These are phyloP conservation scores for Actinostola sp. DNA, from an alignment of 92 coral and sea anemone genomes.

Conservation along the genomic window DNA sequence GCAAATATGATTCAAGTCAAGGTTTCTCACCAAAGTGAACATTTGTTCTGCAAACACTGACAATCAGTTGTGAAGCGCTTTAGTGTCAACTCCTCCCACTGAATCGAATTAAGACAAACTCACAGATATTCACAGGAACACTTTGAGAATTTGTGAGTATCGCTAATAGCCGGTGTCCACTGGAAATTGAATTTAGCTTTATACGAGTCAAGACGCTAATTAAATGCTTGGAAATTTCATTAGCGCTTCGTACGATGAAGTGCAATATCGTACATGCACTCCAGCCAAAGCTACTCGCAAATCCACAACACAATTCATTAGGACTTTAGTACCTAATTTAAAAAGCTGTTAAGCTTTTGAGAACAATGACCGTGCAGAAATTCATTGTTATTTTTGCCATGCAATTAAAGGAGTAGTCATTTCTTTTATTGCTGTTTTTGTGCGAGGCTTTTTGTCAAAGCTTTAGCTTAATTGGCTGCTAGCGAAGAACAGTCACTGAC, in stretches of 20 bases:
- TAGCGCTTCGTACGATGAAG: background rate
- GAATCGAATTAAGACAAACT: background rate
- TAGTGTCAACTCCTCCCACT: background rate
- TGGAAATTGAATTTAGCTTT: too few relatives aligned
- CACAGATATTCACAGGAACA: too few relatives aligned
- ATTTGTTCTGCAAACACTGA: constrained; percentile 4
- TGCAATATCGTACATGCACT: background rate
- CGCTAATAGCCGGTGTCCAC: too few relatives aligned
- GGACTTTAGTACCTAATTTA: too few relatives aligned
- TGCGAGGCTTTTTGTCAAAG: background rate
- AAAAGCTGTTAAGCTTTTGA: background rate
- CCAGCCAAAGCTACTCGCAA: background rate
- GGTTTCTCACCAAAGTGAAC: background rate
- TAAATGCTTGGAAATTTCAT: background rate
- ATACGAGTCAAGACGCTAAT: too few relatives aligned
- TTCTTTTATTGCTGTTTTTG: background rate
- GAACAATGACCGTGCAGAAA: background rate
- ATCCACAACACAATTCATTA: too few relatives aligned
- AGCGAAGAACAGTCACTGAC: background rate
- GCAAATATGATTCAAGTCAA: background rate
- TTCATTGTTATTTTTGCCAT: background rate
- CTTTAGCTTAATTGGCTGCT: background rate
- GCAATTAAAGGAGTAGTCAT: background rate
- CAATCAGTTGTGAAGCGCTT: constrained; percentile 10
- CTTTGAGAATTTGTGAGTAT: too few relatives aligned